A percentile compares a stretch with the other conserved stretches of the same genome.
Evolutionary conservation across 2,797 vertebrate species (phyloP).

Genomic region (Erithacus rubecula): DNA sequence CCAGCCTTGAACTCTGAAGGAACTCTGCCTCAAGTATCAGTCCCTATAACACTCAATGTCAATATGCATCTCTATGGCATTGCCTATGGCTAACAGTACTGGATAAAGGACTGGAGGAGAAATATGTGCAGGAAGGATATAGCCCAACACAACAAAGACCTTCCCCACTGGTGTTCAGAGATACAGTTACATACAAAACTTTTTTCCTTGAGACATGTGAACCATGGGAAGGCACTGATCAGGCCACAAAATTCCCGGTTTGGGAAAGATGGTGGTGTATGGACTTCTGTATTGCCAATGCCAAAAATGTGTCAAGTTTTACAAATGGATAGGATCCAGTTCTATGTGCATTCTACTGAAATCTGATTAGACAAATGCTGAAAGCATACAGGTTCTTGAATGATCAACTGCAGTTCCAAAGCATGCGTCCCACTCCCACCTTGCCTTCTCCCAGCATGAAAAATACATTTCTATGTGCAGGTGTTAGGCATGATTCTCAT

Average conservation of each 20-base stretch:
- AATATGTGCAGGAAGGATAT: neutral
- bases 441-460: neutral
- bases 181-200: neutral
- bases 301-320: neutral
- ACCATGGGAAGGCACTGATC: neutral
- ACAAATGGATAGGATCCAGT: neutral
- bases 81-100: neutral
- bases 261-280: neutral
- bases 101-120: neutral
- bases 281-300: neutral
- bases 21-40: slow-evolving; percentile 2
- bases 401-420: neutral
- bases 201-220: neutral
- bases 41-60: neutral
- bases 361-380: neutral
- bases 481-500: neutral
- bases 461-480: neutral
- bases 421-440: neutral
- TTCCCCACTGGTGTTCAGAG: neutral
- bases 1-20: slow-evolving; percentile 35
- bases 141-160: neutral
- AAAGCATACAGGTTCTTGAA: neutral
- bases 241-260: neutral
- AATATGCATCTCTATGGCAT: neutral
- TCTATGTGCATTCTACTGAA: neutral